These are phyloP conservation scores for Oscheius sp. DNA, from an alignment of 1,140 invertebrate species.

Conservation along the genomic window DNA sequence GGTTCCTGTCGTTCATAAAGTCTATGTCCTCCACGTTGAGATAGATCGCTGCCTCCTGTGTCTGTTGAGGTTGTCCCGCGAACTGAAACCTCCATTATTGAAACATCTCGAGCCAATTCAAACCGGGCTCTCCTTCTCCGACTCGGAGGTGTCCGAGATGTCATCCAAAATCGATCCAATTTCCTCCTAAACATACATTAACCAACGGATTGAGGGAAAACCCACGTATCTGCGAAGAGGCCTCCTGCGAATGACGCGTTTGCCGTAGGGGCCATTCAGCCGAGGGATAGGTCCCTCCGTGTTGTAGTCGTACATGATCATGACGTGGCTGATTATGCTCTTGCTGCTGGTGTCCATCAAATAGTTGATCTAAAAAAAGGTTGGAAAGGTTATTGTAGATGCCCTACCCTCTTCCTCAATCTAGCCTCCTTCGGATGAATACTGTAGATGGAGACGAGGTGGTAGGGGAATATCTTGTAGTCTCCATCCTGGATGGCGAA, in stretches of 20 bases:
- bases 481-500: conserved; percentile 18
- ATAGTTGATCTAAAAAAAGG: conserved; percentile 22
- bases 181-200: no score
- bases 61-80: neutral
- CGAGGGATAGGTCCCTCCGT: conserved; percentile 16
- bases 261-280: conserved; percentile 24
- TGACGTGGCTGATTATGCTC: conserved; percentile 25
- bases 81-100: neutral
- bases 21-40: conserved; percentile 8
- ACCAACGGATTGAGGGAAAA: neutral
- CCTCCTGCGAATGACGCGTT: neutral
- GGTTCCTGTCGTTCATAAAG: conserved; percentile 21
- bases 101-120: neutral
- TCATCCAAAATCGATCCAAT: no score
- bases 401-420: conserved; percentile 20
- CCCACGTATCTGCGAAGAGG: neutral
- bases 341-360: conserved; percentile 27
- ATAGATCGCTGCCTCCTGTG: neutral
- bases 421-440: conserved; percentile 26
- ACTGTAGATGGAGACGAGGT: conserved; percentile 22
- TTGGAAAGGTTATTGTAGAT: no score
- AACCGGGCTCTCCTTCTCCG: conserved; percentile 13
- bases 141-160: conserved; percentile 18
- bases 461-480: conserved; percentile 28
- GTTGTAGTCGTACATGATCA: conserved; percentile 36